phyloP scores from a whole-genome alignment of 2,888 invertebrate species.

The Eupithecia pulchellata region DNA sequence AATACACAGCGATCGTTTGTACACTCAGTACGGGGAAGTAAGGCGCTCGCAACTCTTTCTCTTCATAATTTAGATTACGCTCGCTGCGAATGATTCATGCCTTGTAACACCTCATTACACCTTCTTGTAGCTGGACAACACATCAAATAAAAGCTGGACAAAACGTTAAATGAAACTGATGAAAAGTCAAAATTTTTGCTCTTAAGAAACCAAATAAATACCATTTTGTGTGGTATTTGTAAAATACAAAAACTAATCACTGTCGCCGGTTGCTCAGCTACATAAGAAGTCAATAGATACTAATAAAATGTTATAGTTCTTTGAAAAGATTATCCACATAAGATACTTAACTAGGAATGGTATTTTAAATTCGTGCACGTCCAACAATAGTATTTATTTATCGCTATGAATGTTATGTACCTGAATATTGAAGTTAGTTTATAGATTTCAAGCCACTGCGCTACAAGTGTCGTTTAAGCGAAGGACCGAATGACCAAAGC shows the following conservation, averaged over 20 bases:
- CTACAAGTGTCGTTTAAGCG: neutral
- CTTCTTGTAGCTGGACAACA: neutral
- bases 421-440: slow-evolving; percentile 57
- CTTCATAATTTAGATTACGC: no score
- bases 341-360: slow-evolving; percentile 26
- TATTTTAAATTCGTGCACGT: slow-evolving; percentile 30
- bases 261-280: slow-evolving; percentile 5
- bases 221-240: neutral
- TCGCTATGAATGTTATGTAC: slow-evolving; percentile 64
- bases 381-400: slow-evolving; percentile 35
- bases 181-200: neutral
- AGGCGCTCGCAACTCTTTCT: no score
- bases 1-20: no score
- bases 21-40: no score
- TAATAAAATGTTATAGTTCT: slow-evolving; percentile 51
- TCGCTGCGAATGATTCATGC: no score
- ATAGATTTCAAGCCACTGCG: slow-evolving; percentile 18
- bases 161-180: neutral
- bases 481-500: neutral
- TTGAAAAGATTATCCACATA: slow-evolving; percentile 14
- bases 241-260: neutral
- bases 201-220: no score
- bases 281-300: slow-evolving; percentile 48
- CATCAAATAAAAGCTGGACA: neutral
- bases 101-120: no score